A percentile compares a stretch with the other conserved stretches of the same genome.
These are phyloP conservation scores for Octodonta nipae DNA, from an alignment of 2,888 invertebrate genomes.

Conservation along the genomic window DNA sequence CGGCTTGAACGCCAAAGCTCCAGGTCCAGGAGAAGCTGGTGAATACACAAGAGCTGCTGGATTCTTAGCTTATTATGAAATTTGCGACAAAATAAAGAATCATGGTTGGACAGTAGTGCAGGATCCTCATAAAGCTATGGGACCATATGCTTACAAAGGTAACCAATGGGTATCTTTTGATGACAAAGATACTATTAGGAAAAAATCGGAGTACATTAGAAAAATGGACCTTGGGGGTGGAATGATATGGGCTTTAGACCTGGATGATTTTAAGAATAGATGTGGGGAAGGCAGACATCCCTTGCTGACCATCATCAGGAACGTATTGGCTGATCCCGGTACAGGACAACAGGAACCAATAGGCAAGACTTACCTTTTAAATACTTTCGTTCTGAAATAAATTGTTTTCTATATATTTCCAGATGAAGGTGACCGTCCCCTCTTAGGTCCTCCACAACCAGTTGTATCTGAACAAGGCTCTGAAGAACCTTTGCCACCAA, in stretches of 20 bases:
- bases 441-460: not conserved
- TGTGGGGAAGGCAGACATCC: slow-evolving; percentile 74
- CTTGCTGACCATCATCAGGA: slow-evolving; percentile 61
- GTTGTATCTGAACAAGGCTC: not conserved
- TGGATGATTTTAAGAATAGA: slow-evolving; percentile 71
- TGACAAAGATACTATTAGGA: slow-evolving; percentile 62
- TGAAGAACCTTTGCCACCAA: slow-evolving; percentile 6
- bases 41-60: slow-evolving; percentile 74
- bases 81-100: slow-evolving; percentile 66
- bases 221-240: slow-evolving; percentile 69
- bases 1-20: slow-evolving; percentile 62
- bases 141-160: slow-evolving; percentile 75
- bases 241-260: slow-evolving; percentile 83
- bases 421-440: slow-evolving; percentile 9
- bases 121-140: slow-evolving; percentile 65
- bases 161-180: slow-evolving; percentile 85
- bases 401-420: not conserved
- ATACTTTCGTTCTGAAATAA: too few species aligned
- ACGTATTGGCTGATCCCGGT: slow-evolving; percentile 46
- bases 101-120: slow-evolving; percentile 70
- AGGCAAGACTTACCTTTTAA: slow-evolving; percentile 6
- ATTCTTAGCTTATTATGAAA: slow-evolving; percentile 82
- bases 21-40: slow-evolving; percentile 69
- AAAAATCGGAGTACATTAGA: slow-evolving; percentile 67
- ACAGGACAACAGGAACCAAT: slow-evolving; percentile 21